phyloP scores from a whole-genome alignment of 2,888 invertebrate genomes.

The Chymomyza procnemis region DNA sequence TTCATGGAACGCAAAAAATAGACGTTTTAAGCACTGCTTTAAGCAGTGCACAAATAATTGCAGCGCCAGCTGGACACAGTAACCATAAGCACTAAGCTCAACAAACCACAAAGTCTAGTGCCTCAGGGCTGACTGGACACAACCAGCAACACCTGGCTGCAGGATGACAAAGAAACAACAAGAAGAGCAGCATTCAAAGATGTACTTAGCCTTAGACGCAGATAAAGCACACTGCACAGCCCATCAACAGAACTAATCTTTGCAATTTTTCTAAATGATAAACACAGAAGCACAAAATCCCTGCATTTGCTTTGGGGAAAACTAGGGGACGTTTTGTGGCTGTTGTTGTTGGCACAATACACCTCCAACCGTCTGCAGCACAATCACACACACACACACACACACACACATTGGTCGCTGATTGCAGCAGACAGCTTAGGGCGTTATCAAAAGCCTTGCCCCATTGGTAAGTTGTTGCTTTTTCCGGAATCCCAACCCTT shows the following conservation, averaged over 20 bases:
- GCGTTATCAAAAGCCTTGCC: neutral
- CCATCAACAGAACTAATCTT: slow-evolving; percentile 55
- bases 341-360: neutral
- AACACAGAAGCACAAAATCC: slow-evolving; percentile 37
- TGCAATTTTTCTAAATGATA: slow-evolving; percentile 51
- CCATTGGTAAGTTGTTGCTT: neutral
- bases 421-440: neutral
- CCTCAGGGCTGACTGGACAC: neutral
- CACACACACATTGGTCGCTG: neutral
- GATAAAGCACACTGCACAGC: neutral
- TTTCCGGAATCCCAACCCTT: neutral
- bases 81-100: neutral
- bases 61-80: neutral
- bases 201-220: neutral
- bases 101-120: neutral
- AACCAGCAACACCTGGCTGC: neutral
- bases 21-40: slow-evolving; percentile 13
- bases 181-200: neutral
- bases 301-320: neutral
- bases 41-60: slow-evolving; percentile 2
- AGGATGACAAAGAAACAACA: neutral
- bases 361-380: neutral
- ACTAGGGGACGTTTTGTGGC: neutral
- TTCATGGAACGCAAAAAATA: slow-evolving; percentile 38
- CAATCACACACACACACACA: too few relatives aligned